Evolutionary conservation across 2,797 vertebrate species (phyloP).

Genomic region (Thaleichthys pacificus): DNA sequence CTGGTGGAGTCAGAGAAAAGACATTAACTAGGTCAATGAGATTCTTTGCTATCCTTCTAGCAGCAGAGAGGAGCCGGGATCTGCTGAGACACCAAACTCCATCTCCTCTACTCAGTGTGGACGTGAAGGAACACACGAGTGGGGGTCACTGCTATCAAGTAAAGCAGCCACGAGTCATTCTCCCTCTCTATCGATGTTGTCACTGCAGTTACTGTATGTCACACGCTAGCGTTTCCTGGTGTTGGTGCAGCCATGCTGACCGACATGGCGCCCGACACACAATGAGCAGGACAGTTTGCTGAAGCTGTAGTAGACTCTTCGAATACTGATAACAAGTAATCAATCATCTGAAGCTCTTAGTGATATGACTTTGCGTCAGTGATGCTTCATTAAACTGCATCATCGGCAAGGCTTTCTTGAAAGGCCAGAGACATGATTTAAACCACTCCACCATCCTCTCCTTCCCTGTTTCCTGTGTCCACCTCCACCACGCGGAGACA

Average conservation of each 20-base stretch:
- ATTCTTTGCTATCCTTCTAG: conserved; percentile 61
- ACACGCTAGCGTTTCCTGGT: conserved; percentile 16
- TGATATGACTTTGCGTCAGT: conserved; percentile 55
- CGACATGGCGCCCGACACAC: background rate
- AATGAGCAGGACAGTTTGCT: too few relatives aligned
- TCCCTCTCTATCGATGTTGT: background rate
- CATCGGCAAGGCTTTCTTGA: conserved; percentile 37
- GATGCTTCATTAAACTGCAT: conserved; percentile 51
- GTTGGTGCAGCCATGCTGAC: conserved; percentile 24
- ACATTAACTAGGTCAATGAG: conserved; percentile 78
- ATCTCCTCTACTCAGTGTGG: conserved; percentile 3
- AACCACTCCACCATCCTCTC: conserved; percentile 17
- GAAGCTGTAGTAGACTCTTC: conserved; percentile 20
- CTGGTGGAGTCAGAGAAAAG: conserved; percentile 55
- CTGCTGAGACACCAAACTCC: background rate
- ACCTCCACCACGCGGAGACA: conserved; percentile 29
- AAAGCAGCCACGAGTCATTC: background rate
- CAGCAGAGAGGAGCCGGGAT: conserved; percentile 16
- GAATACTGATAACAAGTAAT: background rate
- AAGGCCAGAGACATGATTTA: conserved; percentile 41
- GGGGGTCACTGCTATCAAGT: background rate
- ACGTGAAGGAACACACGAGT: too few relatives aligned
- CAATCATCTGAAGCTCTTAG: conserved; percentile 53
- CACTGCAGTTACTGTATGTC: background rate
- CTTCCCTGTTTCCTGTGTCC: background rate